phyloP scores from a whole-genome alignment of 2,797 vertebrate species.

The Calcarius lapponicus region DNA sequence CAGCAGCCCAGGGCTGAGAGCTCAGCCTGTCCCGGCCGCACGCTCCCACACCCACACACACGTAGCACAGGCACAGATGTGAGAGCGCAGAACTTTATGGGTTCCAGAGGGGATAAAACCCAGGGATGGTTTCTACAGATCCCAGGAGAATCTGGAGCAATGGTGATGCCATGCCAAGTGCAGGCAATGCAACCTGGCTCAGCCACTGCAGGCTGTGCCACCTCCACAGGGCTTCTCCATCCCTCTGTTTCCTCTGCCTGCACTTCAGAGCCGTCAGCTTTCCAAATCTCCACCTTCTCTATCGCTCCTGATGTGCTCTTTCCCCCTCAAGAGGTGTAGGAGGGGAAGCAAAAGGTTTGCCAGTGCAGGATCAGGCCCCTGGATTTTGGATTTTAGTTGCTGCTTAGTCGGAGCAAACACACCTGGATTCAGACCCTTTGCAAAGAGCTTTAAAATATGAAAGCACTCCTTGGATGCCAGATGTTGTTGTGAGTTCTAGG shows the following conservation, averaged over 20 bases:
- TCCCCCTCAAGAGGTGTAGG: neutral
- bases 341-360: neutral
- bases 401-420: neutral
- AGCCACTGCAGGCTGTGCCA: neutral
- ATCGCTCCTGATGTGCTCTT: neutral
- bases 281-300: neutral
- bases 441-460: neutral
- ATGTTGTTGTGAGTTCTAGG: neutral
- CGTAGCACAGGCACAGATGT: neutral
- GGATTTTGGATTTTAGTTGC: accelerated
- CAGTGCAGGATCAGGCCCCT: neutral
- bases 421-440: neutral
- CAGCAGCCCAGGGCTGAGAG: accelerated
- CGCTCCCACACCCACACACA: slow-evolving; percentile 38
- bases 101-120: neutral
- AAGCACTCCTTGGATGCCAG: neutral
- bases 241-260: neutral
- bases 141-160: neutral
- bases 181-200: neutral
- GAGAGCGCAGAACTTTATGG: neutral
- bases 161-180: neutral
- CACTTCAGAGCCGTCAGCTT: neutral
- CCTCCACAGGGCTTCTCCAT: neutral
- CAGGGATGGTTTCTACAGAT: neutral
- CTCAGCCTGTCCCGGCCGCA: accelerated